Conservation (phyloP, 2,888 invertebrate genomes). For the Dynastes maya region DNA sequence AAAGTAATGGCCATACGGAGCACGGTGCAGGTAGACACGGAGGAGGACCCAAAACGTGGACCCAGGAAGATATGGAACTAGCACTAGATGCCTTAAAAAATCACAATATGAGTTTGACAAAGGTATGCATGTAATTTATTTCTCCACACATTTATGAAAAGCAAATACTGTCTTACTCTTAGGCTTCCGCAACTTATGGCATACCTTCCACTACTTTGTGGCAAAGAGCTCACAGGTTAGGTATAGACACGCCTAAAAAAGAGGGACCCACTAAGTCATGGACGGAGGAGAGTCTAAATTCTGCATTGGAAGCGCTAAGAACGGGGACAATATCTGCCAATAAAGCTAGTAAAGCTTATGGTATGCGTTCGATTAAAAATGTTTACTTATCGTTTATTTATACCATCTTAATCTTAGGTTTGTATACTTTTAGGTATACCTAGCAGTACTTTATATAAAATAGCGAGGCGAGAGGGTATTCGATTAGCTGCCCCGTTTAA, state of each 20-base stretch:
- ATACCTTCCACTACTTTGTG: conserved; percentile 93
- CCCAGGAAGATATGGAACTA: conserved; percentile 91
- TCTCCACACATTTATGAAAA: too few relatives aligned
- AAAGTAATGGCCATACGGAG: conserved; percentile 66
- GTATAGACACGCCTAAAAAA: conserved; percentile 93
- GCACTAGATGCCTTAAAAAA: conserved; percentile 89
- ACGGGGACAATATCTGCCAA: conserved; percentile 91
- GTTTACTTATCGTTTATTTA: conserved; percentile 20
- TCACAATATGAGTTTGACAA: conserved; percentile 92
- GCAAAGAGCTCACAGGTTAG: conserved; percentile 91
- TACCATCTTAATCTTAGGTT: conserved; percentile 26
- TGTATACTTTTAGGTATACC: conserved; percentile 78
- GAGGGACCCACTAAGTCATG: conserved; percentile 90
- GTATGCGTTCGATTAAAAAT: conserved; percentile 64
- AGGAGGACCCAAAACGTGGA: conserved; percentile 88
- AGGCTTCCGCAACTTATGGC: conserved; percentile 87
- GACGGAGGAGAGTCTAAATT: conserved; percentile 88
- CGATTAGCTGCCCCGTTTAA: conserved; percentile 92
- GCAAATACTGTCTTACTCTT: conserved; percentile 37
- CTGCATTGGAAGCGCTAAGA: conserved; percentile 86
- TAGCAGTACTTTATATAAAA: conserved; percentile 92
- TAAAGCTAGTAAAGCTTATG: conserved; percentile 92
- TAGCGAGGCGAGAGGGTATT: conserved; percentile 91
- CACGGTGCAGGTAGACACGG: conserved; percentile 70
- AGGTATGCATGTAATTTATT: conserved; percentile 70